phyloP scores from a whole-genome alignment of 1,140 invertebrate genomes.

The Littorina saxatilis region DNA sequence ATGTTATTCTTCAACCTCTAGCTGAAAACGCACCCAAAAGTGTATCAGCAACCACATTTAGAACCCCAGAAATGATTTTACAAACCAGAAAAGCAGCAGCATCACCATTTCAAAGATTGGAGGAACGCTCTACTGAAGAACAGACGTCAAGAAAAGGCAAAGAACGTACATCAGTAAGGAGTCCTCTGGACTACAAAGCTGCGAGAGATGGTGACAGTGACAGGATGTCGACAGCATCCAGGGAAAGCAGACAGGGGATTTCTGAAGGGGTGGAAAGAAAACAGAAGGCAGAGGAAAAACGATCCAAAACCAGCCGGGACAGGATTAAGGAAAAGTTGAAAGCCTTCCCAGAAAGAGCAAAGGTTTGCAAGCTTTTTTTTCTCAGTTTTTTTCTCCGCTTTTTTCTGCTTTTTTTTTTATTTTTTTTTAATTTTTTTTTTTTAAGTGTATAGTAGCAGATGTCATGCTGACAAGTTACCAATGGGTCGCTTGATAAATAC shows the following conservation, averaged over 20 bases:
- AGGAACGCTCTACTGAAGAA: too few species aligned
- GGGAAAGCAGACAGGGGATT: not conserved
- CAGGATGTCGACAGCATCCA: not conserved
- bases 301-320: not conserved
- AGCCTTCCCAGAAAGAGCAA: not conserved
- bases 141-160: too few species aligned
- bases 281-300: not conserved
- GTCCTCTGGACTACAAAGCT: not conserved
- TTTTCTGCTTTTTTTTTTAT: not conserved
- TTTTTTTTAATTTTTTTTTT: not conserved
- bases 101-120: too few species aligned
- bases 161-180: too few species aligned
- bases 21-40: too few species aligned
- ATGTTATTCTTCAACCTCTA: too few species aligned
- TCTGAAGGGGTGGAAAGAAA: not conserved
- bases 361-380: too few species aligned
- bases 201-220: too few species aligned
- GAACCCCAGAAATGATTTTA: too few species aligned
- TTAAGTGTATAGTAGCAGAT: not conserved
- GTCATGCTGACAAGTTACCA: not conserved
- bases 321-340: not conserved
- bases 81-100: too few species aligned
- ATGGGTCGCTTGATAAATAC: not conserved
- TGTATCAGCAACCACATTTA: too few species aligned
- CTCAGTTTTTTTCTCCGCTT: not conserved